phyloP scores from a whole-genome alignment of 2,113 vertebrate species.

The Sula dactylatra region DNA sequence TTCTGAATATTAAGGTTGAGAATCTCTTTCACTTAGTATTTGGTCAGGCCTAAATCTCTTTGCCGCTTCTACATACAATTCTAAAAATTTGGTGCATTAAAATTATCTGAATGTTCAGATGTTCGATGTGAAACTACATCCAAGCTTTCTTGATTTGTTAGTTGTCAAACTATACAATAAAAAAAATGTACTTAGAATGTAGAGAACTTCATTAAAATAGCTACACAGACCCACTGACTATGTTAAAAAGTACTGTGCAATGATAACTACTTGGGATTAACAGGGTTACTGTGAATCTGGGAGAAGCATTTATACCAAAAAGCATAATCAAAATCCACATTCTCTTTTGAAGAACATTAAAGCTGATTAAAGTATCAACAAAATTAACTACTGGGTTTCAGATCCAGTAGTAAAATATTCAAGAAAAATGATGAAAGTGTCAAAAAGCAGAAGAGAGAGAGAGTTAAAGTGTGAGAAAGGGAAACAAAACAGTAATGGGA shows the following conservation, averaged over 20 bases:
- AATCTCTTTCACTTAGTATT: not conserved
- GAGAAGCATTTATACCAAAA: not conserved
- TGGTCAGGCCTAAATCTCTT: not conserved
- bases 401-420: not conserved
- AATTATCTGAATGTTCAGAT: not conserved
- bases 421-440: fast-evolving
- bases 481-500: not conserved
- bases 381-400: not conserved
- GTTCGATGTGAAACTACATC: not conserved
- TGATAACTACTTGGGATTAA: not conserved
- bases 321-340: not conserved
- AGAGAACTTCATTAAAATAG: not conserved
- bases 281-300: not conserved
- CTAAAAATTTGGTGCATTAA: not conserved
- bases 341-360: not conserved
- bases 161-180: not conserved
- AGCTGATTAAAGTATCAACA: not conserved
- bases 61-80: not conserved
- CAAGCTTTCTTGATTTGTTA: not conserved
- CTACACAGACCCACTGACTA: not conserved
- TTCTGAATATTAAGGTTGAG: not conserved
- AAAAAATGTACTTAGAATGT: not conserved
- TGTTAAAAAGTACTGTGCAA: not conserved
- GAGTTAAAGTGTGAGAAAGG: not conserved
- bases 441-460: not conserved